Evolutionary conservation across 2,888 invertebrate genomes (phyloP).

Genomic region (Epinotia brunnichana): DNA sequence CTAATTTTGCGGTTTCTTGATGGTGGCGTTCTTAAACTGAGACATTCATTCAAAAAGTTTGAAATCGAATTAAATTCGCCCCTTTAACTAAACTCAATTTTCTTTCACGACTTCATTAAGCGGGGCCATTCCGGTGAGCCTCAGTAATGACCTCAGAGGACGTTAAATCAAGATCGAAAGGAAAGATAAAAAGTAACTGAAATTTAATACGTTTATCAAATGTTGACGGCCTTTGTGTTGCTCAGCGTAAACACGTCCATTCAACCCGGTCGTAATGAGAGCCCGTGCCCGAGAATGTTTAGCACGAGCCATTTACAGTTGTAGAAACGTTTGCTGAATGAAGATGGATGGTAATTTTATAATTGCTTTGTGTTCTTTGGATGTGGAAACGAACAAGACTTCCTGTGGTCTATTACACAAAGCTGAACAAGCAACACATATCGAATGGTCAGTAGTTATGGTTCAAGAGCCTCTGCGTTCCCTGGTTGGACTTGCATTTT

Average conservation of each 20-base stretch:
- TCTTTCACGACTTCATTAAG: slow-evolving; percentile 83
- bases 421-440: no score
- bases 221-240: slow-evolving; percentile 66
- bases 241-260: slow-evolving; percentile 17
- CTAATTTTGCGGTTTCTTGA: slow-evolving; percentile 72
- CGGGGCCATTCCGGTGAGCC: slow-evolving; percentile 80
- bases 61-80: slow-evolving; percentile 82
- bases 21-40: slow-evolving; percentile 70
- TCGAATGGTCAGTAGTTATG: no score
- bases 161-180: slow-evolving; percentile 82
- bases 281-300: not conserved
- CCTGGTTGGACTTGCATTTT: no score
- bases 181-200: slow-evolving; percentile 77
- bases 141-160: slow-evolving; percentile 81
- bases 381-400: not conserved
- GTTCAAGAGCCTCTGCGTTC: no score
- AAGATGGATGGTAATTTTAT: not conserved
- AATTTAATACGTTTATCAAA: slow-evolving; percentile 78
- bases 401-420: no score
- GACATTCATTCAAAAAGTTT: slow-evolving; percentile 81
- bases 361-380: not conserved
- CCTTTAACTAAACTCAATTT: slow-evolving; percentile 83
- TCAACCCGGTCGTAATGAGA: not conserved
- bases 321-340: not conserved
- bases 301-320: not conserved